Base-by-base conservation (phyloP, 2,113 vertebrate species). In the Oryzias woworae region DNA sequence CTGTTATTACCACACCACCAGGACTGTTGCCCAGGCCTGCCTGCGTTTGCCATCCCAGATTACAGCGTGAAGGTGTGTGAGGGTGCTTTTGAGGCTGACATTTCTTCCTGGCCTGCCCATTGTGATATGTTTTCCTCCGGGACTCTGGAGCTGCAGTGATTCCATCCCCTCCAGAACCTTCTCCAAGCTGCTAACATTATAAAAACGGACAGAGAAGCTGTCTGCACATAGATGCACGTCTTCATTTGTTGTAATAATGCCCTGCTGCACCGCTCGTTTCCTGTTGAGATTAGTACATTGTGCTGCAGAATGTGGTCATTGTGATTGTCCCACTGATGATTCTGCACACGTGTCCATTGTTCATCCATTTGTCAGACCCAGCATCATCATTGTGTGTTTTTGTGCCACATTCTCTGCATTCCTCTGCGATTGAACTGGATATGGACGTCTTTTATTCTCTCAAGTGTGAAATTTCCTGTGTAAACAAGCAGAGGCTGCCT, bases 41-140 rank as follows among this genome's bases (percentile, higher is more conserved):
- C 69, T 78, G 66, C 75, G 64, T 69, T 85, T 89, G 87, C 81
- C 87, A 88, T 82, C 53, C 56, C 60, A 85, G 82, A 87, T 91
- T 87, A 87, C 69, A 76, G 66, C 53, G 28, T 87, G 85, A 73
- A 59, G 53, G 54, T 62, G 78, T 81, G 80, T 78, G 75, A 42
- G 49, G 50, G 62, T 22, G 51, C n/a, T 28, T 73, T 53, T 26
- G 51, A 20, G 54, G 36, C 31, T 45, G 20, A 15, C 44, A 45
- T 45, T 16, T 45, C 44, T 17, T 45, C 14, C 44, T 45, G 44
- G 77, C 83, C 77, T 81, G 83, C 70, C 74, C 42, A 20, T 52
- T 66, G 80, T 8, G 73, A 88, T 84, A 85, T 81, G 69, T 65
- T 67, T 58, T 72, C 87, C 81, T 76, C n/a, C 0, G 71, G 72